Evolutionary conservation across 2,113 vertebrate genomes (phyloP), one percentile per base, ranked within the genome.

Genomic region (Meriones unguiculatus): DNA sequence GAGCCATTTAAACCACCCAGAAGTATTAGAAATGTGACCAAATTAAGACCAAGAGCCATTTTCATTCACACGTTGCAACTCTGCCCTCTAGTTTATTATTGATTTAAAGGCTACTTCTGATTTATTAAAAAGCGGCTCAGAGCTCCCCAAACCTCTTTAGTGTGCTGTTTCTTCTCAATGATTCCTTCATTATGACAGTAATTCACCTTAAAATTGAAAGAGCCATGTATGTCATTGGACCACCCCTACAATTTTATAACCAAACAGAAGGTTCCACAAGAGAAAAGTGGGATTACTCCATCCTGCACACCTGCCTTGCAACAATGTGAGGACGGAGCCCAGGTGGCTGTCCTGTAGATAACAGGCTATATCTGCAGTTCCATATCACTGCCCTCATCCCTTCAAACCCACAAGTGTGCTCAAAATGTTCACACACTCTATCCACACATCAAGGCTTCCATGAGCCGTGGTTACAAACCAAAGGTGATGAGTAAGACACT

Each of bases 1-100:
- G 64, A 98, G 91, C 91, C 96, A 41, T 89, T 98, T 75, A 93
- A 95, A 87, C 80, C 86, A 87, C 85, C 52, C 18, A 76, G 70
- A 90, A 90, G 85, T 94, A 94, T 91, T 95, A 92, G 0, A 96
- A 93, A 97, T 38, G 35, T 93, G 70, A 59, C 80, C 0, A 59
- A 77, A 57, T 69, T 67, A 87, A 70, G 72, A 91, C 28, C 32
- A 92, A 87, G 95, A 96, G 78, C 69, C 76, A 67, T 77, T 97
- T 96, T 89, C 59, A 69, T 93, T 90, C 87, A 28, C 65, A 78
- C 81, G 72, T 54, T 73, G 90, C 0, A 0, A 75, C 57, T 88
- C 75, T 91, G 69, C 76, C 90, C 91, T n/a, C 93, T 59, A 54
- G 4, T 14, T 92, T 50, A 62, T 0, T 0, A 86, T 81, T 89